Base-by-base conservation (phyloP, 2,888 invertebrate species). In the Minunthozetes semirufus region DNA sequence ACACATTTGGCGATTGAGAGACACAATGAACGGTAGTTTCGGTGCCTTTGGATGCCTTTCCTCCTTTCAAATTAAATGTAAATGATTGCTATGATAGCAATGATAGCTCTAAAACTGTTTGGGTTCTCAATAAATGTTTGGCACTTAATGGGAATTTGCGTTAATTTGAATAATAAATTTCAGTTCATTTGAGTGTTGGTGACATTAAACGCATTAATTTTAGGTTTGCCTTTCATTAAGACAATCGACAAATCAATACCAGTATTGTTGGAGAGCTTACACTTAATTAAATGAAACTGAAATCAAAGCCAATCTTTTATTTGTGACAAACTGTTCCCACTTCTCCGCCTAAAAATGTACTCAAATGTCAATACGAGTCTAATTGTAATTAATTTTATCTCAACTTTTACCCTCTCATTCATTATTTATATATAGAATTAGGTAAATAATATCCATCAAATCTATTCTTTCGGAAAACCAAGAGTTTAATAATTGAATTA, bases 161-260 rank as follows among this genome's bases (percentile, higher is more conserved):
- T 68, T 42, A 68, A 68, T 68, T 68, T 68, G 42, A 68, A 68
- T 68, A 68, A 68, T 68, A 68, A 68, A 68, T 68, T 17, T 33
- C 29, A 61, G 3, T 27, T 29, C 29, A 61, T 61, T 61, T 29
- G 13, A 38, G 38, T 42, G 17, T 42, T 68, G 1, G 61, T 27
- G 11, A 68, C 38, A 42, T 42, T 22, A 68, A 68, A 63, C 33
- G n/a, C 63, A 63, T 63, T 63, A 29, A 33, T 29, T 63, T 63
- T 63, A 63, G 29, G n/a, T 68, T 42, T 42, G n/a, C 22, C 63
- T 68, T 19, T 68, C 68, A 42, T 68, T 68, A 68, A 63, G 63
- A 63, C 63, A 63, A 63, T 63, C 38, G 42, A 68, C 63, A 66
- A 27, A 66, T 66, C 63, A 38, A 29, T 66, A 66, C n/a, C 22